Conservation (phyloP, 1,140 invertebrate genomes). For the Sweltsa coloradensis region DNA sequence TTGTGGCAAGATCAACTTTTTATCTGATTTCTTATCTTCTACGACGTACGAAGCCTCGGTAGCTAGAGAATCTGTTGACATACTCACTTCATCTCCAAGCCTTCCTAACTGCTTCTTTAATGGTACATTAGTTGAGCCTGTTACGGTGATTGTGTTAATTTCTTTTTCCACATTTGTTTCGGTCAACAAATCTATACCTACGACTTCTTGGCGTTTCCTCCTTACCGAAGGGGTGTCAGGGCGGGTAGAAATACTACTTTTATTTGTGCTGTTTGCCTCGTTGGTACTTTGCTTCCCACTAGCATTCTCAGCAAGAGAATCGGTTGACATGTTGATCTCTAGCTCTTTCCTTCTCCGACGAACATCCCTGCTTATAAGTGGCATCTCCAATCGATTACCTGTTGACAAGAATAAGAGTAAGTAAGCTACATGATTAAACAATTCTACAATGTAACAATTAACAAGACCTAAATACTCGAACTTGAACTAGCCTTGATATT, state of each 20-base stretch:
- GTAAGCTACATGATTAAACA: too few species aligned
- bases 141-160: too few species aligned
- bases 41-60: slow-evolving; percentile 3
- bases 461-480: too few species aligned
- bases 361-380: too few species aligned
- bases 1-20: slow-evolving; percentile 20
- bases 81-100: slow-evolving; percentile 4
- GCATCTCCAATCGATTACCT: too few species aligned
- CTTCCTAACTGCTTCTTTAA: slow-evolving; percentile 4
- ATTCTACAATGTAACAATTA: too few species aligned
- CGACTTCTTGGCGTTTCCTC: slow-evolving; percentile 27
- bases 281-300: slow-evolving; percentile 27
- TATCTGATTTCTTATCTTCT: slow-evolving; percentile 30
- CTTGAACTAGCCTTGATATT: too few species aligned
- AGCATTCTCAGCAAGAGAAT: slow-evolving; percentile 27
- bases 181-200: too few species aligned
- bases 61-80: slow-evolving; percentile 5
- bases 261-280: slow-evolving; percentile 24
- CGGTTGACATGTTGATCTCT: slow-evolving; percentile 13
- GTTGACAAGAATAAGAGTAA: too few species aligned
- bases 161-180: too few species aligned
- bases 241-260: slow-evolving; percentile 32
- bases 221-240: slow-evolving; percentile 32
- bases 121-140: too few species aligned
- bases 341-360: too few species aligned